Evolutionary conservation across 2,797 vertebrate genomes (phyloP).

Genomic region (Peromyscus eremicus): DNA sequence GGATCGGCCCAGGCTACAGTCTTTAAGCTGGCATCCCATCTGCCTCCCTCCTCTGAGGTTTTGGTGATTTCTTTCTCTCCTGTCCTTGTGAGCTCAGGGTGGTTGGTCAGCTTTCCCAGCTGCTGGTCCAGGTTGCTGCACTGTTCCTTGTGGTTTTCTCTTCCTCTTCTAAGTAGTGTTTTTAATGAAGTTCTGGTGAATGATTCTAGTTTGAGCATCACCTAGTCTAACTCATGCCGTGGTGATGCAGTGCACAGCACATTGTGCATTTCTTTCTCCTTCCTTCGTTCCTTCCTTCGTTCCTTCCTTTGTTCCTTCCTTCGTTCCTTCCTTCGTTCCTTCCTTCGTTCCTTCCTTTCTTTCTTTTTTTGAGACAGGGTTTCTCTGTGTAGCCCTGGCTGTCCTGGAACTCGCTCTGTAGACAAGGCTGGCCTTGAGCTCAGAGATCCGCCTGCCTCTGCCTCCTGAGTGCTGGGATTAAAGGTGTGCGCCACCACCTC

Average conservation of each 20-base stretch:
- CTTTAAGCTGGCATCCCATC: background rate
- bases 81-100: background rate
- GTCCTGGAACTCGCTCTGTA: no score
- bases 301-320: no score
- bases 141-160: background rate
- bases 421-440: no score
- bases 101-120: background rate
- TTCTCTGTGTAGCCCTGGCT: no score
- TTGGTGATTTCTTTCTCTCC: background rate
- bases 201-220: background rate
- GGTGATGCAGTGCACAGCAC: background rate
- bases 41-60: background rate
- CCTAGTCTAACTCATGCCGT: background rate
- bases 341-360: no score
- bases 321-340: no score
- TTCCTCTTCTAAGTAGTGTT: slow-evolving; percentile 7
- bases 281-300: no score
- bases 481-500: no score
- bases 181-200: background rate
- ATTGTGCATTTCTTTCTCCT: no score
- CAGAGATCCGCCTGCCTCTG: no score
- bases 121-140: background rate
- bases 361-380: no score
- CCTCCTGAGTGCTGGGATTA: no score
- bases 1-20: background rate